Conservation (phyloP, 2,797 vertebrate species). For the Leuciscus waleckii region DNA sequence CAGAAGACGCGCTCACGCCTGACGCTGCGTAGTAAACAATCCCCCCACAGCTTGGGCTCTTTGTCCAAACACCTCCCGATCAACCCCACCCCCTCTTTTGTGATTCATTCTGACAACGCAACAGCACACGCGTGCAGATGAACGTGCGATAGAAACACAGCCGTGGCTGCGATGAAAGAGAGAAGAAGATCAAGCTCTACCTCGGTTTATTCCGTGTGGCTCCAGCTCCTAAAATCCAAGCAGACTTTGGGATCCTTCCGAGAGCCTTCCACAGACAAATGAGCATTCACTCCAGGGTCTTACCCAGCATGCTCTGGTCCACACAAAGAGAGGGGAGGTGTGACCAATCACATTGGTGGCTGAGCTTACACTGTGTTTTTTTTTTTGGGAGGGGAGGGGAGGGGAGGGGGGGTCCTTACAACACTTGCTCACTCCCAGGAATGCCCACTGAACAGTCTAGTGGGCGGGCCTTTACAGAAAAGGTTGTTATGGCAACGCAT, state of each 20-base stretch:
- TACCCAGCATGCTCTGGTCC: conserved; percentile 89
- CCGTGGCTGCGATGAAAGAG: neutral
- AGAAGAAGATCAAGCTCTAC: conserved; percentile 64
- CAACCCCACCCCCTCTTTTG: conserved; percentile 83
- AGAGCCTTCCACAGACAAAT: conserved; percentile 81
- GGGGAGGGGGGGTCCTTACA: conserved; percentile 59
- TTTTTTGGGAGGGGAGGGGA: conserved; percentile 55
- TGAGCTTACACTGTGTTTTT: conserved; percentile 77
- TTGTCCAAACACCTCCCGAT: conserved; percentile 77
- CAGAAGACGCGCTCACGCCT: conserved; percentile 30
- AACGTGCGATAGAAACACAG: neutral
- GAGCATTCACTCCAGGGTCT: conserved; percentile 87
- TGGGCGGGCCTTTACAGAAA: conserved; percentile 81
- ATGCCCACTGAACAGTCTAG: conserved; percentile 84
- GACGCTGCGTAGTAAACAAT: conserved; percentile 78
- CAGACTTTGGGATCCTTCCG: conserved; percentile 80
- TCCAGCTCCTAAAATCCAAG: conserved; percentile 77
- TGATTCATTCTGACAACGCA: conserved; percentile 70
- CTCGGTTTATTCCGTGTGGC: conserved; percentile 74
- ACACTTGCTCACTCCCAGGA: conserved; percentile 78
- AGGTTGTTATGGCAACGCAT: conserved; percentile 89
- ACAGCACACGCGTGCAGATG: conserved; percentile 45
- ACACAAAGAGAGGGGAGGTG: conserved; percentile 96
- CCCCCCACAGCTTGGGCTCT: conserved; percentile 71
- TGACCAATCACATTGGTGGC: conserved; percentile 91